Evolutionary conservation across 2,113 vertebrate species (phyloP).

Genomic region (Semicossyphus pulcher): DNA sequence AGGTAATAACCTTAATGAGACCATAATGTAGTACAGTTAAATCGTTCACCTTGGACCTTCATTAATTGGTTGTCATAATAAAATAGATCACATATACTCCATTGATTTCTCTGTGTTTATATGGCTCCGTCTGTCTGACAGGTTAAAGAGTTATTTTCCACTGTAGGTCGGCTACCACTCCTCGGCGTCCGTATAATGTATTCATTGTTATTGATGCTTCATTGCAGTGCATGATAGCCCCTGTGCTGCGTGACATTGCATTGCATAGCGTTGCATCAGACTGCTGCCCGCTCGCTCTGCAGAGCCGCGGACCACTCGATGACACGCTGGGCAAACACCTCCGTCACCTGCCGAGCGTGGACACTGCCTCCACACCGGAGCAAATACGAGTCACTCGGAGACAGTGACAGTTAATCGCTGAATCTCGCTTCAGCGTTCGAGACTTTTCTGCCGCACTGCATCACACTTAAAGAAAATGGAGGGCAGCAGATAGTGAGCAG

Average conservation of each 20-base stretch:
- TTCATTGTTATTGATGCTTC: constrained; percentile 15
- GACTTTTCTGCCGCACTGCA: constrained; percentile 29
- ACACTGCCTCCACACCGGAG: constrained; percentile 3
- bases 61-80: neutral
- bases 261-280: constrained; percentile 60
- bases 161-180: neutral
- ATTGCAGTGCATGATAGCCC: neutral
- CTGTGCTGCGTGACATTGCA: neutral
- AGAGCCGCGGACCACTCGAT: constrained; percentile 6
- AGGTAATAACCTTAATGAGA: too few species aligned
- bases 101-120: too few species aligned
- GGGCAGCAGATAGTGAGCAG: neutral
- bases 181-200: neutral
- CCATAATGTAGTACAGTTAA: neutral
- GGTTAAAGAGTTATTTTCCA: neutral
- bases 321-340: constrained; percentile 38
- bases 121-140: neutral
- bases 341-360: constrained; percentile 25
- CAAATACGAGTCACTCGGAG: constrained; percentile 23
- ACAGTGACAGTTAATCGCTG: constrained; percentile 10
- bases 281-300: constrained; percentile 21
- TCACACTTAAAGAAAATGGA: neutral
- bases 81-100: neutral
- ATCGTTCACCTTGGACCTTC: neutral
- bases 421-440: neutral